Evolutionary conservation across 2,797 vertebrate species (phyloP).

Genomic region (Gambusia yucatana): DNA sequence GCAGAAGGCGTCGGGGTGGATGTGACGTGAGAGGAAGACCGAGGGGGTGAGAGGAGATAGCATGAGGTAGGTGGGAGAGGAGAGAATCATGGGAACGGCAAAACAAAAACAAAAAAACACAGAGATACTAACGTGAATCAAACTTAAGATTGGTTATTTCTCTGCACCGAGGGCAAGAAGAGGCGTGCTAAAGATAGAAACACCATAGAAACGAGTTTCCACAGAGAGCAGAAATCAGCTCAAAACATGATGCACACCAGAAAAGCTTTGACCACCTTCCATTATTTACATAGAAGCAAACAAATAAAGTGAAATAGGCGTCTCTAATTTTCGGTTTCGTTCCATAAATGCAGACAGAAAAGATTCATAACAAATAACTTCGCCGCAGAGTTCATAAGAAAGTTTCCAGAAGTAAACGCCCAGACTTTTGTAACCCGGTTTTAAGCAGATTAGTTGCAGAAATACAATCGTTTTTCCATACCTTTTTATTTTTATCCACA

Average conservation of each 20-base stretch:
- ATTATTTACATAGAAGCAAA: neutral
- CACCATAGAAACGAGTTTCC: neutral
- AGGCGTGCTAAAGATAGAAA: neutral
- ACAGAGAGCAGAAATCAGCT: neutral
- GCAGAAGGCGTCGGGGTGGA: conserved; percentile 24
- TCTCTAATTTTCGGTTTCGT: neutral
- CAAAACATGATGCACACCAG: neutral
- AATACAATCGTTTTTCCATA: neutral
- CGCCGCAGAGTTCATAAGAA: neutral
- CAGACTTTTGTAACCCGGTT: neutral
- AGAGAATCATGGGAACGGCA: neutral
- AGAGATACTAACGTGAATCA: neutral
- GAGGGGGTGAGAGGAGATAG: conserved; percentile 24
- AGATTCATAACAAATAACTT: neutral
- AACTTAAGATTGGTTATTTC: neutral
- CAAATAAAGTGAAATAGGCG: neutral
- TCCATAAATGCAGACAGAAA: neutral
- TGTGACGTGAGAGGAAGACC: conserved; percentile 39
- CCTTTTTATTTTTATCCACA: neutral
- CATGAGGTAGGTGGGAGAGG: conserved; percentile 39
- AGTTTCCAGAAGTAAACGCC: neutral
- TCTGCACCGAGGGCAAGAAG: neutral
- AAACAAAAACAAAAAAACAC: conserved; percentile 18
- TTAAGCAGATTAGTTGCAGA: neutral
- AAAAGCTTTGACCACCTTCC: neutral